Conservation (phyloP, 2,797 vertebrate species). For the Cyclopterus lumpus region DNA sequence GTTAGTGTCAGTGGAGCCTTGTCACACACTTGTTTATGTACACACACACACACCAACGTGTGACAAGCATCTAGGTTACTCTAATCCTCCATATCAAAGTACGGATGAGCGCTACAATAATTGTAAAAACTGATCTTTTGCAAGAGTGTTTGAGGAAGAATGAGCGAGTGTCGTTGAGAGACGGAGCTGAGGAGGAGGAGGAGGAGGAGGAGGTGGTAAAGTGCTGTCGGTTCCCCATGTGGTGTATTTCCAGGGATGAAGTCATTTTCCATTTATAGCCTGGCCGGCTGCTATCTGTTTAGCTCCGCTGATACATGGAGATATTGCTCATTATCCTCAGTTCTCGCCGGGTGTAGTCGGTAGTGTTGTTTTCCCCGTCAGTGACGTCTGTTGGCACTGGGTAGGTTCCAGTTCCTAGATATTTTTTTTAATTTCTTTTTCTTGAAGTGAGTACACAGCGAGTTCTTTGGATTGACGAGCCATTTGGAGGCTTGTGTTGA, state of each 20-base stretch:
- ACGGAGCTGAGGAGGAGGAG: constrained; percentile 48
- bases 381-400: constrained; percentile 68
- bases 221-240: constrained; percentile 72
- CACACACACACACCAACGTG: constrained; percentile 33
- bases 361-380: constrained; percentile 64
- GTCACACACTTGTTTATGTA: constrained; percentile 66
- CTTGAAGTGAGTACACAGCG: constrained; percentile 58
- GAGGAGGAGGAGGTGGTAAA: constrained; percentile 66
- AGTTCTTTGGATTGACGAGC: constrained; percentile 51
- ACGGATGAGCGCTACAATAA: constrained; percentile 34
- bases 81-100: constrained; percentile 11
- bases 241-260: constrained; percentile 79
- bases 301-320: constrained; percentile 65
- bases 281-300: constrained; percentile 77
- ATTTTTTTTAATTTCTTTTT: constrained; percentile 4
- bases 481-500: constrained; percentile 49
- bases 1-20: constrained; percentile 72
- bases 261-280: constrained; percentile 85
- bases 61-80: constrained; percentile 41
- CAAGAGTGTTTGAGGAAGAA: constrained; percentile 55
- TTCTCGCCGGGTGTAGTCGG: constrained; percentile 55
- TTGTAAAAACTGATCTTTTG: constrained; percentile 35
- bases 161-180: constrained; percentile 56
- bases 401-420: constrained; percentile 51
- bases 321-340: constrained; percentile 67